phyloP scores from a whole-genome alignment of 64 coral and sea anemone species.

The Actinia equina region DNA sequence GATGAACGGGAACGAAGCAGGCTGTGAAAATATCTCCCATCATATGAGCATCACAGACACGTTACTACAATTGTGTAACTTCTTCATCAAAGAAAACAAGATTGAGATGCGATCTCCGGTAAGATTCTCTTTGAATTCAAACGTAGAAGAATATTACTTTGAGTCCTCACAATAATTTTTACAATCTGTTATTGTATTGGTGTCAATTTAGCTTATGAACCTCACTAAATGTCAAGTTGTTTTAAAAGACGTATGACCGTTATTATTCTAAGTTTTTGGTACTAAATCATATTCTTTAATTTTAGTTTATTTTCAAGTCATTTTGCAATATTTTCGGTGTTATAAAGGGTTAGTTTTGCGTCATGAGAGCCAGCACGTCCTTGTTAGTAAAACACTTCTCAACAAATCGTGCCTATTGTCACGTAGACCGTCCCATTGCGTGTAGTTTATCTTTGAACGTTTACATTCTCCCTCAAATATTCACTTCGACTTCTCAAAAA shows the following conservation, averaged over 20 bases:
- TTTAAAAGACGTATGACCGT: too few species aligned
- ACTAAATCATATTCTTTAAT: neutral
- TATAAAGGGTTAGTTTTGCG: neutral
- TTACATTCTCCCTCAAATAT: neutral
- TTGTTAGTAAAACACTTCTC: neutral
- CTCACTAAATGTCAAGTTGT: too few species aligned
- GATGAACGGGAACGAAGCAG: slow-evolving; percentile 43
- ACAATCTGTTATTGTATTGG: neutral
- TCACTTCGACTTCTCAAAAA: neutral
- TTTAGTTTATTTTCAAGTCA: neutral
- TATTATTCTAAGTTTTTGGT: neutral
- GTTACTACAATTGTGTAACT: slow-evolving; percentile 30
- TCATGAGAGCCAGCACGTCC: neutral
- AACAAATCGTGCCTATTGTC: neutral
- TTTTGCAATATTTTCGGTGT: neutral
- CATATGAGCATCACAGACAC: slow-evolving; percentile 47
- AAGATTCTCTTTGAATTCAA: slow-evolving; percentile 1
- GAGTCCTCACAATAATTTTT: neutral
- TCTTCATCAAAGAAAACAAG: slow-evolving; percentile 48
- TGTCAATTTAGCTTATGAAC: neutral
- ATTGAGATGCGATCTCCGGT: slow-evolving; percentile 59
- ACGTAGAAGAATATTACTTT: neutral
- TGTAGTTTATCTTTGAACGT: neutral
- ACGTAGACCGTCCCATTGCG: neutral
- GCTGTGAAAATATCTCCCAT: slow-evolving; percentile 33